Evolutionary conservation across 2,113 vertebrate species (phyloP).

Genomic region (Peucedramus taeniatus): DNA sequence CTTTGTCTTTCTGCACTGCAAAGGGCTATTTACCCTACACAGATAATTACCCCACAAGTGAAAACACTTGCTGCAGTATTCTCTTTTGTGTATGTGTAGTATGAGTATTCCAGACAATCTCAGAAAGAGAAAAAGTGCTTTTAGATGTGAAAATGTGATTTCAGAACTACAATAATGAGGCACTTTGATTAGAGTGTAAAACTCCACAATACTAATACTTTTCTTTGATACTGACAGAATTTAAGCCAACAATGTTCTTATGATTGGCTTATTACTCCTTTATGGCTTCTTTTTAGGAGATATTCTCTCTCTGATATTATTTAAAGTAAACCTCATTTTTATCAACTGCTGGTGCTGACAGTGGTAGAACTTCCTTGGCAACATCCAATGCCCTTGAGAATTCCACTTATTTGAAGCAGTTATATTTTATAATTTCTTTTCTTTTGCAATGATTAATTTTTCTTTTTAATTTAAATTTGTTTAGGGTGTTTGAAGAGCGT

Average conservation of each 20-base stretch:
- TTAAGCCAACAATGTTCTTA: background rate
- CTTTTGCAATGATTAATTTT: background rate
- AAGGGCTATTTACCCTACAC: background rate
- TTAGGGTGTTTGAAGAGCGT: slow-evolving; percentile 61
- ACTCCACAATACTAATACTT: background rate
- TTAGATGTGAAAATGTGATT: background rate
- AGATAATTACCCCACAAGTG: slow-evolving; percentile 11
- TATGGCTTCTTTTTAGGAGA: background rate
- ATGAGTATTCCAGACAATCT: background rate
- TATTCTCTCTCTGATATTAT: background rate
- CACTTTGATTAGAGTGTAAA: background rate
- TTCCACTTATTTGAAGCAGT: background rate
- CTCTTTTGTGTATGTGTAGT: background rate
- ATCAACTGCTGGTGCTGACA: background rate
- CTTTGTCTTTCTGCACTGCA: background rate
- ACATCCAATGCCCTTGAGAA: background rate
- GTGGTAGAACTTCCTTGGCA: background rate
- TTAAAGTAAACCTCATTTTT: background rate
- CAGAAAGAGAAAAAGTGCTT: background rate
- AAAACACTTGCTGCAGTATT: slow-evolving; percentile 29
- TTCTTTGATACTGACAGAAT: background rate
- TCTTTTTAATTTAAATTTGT: background rate
- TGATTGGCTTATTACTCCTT: background rate
- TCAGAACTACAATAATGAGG: background rate
- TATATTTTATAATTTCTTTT: background rate